Conservation (phyloP, 1,140 invertebrate genomes). For the Apis florea region DNA sequence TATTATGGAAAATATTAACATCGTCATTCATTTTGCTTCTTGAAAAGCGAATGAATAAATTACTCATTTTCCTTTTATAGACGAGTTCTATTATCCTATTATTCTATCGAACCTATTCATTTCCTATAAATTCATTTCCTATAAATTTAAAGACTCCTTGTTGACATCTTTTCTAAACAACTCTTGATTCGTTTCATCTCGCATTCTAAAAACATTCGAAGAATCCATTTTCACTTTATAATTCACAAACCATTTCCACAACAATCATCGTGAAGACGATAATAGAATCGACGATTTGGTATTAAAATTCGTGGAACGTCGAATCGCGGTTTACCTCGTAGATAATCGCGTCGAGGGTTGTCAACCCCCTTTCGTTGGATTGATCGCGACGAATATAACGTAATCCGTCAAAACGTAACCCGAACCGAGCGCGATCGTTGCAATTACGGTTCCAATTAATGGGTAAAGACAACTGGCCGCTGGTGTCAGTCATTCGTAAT, state of each 20-base stretch:
- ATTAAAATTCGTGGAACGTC: not conserved
- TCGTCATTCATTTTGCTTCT: too few species aligned
- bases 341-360: not conserved
- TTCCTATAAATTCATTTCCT: too few species aligned
- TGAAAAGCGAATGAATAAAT: too few species aligned
- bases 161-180: too few species aligned
- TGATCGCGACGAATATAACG: not conserved
- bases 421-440: constrained; percentile 19
- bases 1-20: too few species aligned
- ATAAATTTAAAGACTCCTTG: too few species aligned
- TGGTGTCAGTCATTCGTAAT: constrained; percentile 34
- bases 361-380: not conserved
- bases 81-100: too few species aligned
- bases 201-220: not conserved
- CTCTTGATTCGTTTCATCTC: too few species aligned
- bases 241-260: not conserved
- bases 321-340: not conserved
- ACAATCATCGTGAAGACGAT: too few species aligned
- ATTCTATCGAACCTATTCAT: too few species aligned
- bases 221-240: not conserved
- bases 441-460: constrained; percentile 54
- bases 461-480: constrained; percentile 40
- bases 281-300: too few species aligned
- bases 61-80: too few species aligned
- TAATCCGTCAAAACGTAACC: constrained; percentile 2